Base-by-base conservation (phyloP, 2,797 vertebrate species). In the Pipistrellus pygmaeus region DNA sequence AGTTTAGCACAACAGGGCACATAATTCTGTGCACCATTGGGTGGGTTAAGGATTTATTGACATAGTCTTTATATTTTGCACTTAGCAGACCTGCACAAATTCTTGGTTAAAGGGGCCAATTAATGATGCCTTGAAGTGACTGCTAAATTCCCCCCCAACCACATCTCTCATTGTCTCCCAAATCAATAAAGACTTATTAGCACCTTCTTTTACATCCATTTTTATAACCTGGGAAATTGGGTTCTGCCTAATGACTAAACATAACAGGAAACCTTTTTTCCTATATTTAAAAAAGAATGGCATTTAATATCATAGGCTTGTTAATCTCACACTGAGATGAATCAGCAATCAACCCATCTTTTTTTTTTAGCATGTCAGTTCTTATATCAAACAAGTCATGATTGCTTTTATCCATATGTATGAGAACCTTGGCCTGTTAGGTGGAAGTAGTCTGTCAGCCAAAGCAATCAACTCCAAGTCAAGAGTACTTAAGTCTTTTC, bases 391-490 rank as follows among this genome's bases (percentile, higher is more conserved):
- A 84, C 64, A 87, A 95, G 75, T 90, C 20, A 3, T 92, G 94
- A 94, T 94, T 92, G 73, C 81, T 91, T 92, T 96, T 77, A 94
- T 96, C 95, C 94, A 95, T 96, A 93, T 97, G 85, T 92, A 89
- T 96, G 84, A 97, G 94, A 66, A 96, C 53, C 66, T 57, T 51
- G 60, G 35, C 62, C 76, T 68, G 62, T 75, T 86, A 30, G 25
- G 60, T 76, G 44, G 62, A 96, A 86, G 84, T 57, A 44, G 55
- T 25, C 92, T 83, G 83, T 95, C 88, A 94, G 94, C 80, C 69
- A 78, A 86, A 93, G 81, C 76, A 97, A 93, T 96, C 90, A 77
- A 41, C 85, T 93, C 53, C 30, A 71, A 92, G 75, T 95, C 95
- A 87, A 93, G 72, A 96, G 83, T 85, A 69, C 92, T 96, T 77